Base-by-base conservation (phyloP, 2,888 invertebrate species). In the Pammene aurita region DNA sequence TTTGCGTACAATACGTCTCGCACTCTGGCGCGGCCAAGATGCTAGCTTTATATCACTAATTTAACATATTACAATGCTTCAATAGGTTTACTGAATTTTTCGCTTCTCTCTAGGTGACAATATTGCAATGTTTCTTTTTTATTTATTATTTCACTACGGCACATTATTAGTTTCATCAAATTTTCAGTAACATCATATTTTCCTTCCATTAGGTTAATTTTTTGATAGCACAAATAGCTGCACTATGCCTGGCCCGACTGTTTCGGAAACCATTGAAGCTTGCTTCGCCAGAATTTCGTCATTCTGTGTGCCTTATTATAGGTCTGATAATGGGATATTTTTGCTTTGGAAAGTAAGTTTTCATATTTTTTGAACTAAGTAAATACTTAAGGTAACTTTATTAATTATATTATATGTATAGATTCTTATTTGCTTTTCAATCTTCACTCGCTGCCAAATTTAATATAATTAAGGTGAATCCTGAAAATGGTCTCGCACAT, bases 241-340 rank as follows among this genome's bases (percentile, higher is more conserved):
- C 97, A 78, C 93, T 97, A 84, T 94, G 95, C 81, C 93, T 97
- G 83, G 97, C 97, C 74, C 95, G 96, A 80, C 90, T 96, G 76
- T 95, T 96, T 88, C 95, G 97, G 84, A 95, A 95, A 79, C 94
- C 95, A 80, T 93, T 97, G 77, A 96, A 95, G 89, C 96, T 95
- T 75, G 94, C 94, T 79, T 95, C 94, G 78, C 93, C 96, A 77
- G 94, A 94, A 75, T 94, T 95, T 70, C 95, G 97, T 77, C 97
- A 97, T 93, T 94, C 94, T 78, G 96, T 96, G 83, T 96, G 96
- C 79, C 94, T 97, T 77, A 87, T 95, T 74, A 92, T 96, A 82
- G 97, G 97, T 78, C 93, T 97, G 81, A 88, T 94, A 79, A 95
- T 97, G 87, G 96, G 96, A 77, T 97, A 96, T 92, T 97, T 97